Conservation (phyloP, 2,888 invertebrate genomes). For the Hirudinaria manillensis region DNA sequence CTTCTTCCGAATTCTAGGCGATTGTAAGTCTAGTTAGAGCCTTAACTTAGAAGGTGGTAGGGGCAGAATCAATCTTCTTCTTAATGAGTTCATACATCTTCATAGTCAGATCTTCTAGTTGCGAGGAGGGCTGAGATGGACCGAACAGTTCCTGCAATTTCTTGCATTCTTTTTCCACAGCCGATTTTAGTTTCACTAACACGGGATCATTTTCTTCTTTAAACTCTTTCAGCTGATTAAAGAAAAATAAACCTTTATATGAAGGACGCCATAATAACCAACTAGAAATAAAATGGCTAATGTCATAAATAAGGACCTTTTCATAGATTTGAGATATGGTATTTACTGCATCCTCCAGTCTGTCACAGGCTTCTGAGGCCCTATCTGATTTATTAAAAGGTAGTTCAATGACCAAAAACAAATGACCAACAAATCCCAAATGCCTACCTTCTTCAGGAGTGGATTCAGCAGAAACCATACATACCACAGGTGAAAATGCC, state of each 20-base stretch:
- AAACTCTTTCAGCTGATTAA: background rate
- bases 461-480: conserved; percentile 4
- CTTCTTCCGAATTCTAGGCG: background rate
- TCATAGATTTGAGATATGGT: background rate
- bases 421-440: background rate
- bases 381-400: background rate
- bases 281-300: background rate
- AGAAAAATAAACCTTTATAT: too few relatives aligned
- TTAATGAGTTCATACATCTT: conserved; percentile 13
- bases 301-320: background rate
- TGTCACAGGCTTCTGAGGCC: background rate
- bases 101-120: conserved; percentile 12
- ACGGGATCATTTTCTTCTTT: background rate
- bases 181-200: background rate
- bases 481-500: conserved; percentile 22
- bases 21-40: background rate
- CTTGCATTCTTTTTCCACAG: background rate
- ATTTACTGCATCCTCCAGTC: background rate
- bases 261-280: too few relatives aligned
- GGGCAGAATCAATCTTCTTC: conserved; percentile 9
- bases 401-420: background rate
- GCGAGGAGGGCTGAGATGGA: background rate
- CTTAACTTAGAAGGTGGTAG: background rate
- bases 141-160: background rate
- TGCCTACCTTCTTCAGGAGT: background rate